Evolutionary conservation across 2,113 vertebrate species (phyloP).

Genomic region (Cynocephalus volans): DNA sequence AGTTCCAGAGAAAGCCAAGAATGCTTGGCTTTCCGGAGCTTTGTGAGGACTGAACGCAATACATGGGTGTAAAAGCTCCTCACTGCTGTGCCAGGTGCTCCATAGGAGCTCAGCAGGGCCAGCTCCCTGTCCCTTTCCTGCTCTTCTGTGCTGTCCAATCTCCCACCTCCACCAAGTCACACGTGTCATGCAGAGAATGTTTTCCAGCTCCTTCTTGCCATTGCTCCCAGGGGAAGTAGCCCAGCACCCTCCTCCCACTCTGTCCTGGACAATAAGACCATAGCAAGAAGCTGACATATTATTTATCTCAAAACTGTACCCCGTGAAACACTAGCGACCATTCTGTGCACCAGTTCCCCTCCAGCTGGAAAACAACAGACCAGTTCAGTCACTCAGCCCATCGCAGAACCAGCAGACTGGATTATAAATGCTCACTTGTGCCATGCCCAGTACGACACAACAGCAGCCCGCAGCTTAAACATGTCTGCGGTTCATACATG

Average conservation of each 20-base stretch:
- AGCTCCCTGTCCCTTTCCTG: background rate
- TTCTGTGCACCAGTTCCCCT: background rate
- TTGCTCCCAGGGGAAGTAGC: too few species aligned
- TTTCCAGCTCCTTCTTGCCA: background rate
- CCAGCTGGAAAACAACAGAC: background rate
- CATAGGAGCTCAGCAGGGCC: background rate
- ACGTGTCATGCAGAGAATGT: background rate
- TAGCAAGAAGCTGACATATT: background rate
- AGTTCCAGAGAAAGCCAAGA: too few species aligned
- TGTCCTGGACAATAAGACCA: background rate
- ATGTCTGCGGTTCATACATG: accelerated
- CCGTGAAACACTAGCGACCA: background rate
- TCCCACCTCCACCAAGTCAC: too few species aligned
- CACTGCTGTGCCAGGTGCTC: accelerated
- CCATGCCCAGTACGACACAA: background rate
- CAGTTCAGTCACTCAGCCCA: background rate
- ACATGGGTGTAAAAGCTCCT: accelerated
- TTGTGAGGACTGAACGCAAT: accelerated
- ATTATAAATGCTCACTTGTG: background rate
- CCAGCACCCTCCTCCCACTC: background rate
- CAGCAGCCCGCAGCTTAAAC: background rate
- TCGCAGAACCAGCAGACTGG: background rate
- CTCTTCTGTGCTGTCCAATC: background rate
- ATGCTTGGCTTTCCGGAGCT: background rate
- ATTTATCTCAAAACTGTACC: background rate